phyloP scores from a whole-genome alignment of 2,888 invertebrate species.

The Metellina segmentata region DNA sequence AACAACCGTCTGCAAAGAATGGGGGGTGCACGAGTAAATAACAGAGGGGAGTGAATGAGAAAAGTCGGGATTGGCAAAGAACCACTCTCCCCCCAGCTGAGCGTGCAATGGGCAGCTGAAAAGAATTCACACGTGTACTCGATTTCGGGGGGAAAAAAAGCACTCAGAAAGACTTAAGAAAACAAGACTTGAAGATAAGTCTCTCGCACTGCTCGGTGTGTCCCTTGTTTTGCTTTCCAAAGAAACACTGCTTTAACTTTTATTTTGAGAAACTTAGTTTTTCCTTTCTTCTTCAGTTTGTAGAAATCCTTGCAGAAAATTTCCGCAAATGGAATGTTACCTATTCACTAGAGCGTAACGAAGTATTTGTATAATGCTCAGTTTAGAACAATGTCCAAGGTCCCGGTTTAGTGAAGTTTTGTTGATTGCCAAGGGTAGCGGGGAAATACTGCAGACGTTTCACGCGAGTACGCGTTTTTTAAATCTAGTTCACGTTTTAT shows the following conservation, averaged over 20 bases:
- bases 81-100: constrained; percentile 14
- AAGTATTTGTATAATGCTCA: background rate
- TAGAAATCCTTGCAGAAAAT: background rate
- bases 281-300: background rate
- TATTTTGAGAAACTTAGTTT: background rate
- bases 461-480: too few species aligned
- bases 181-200: background rate
- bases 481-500: too few species aligned
- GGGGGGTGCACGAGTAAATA: background rate
- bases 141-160: background rate
- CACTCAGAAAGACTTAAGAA: background rate
- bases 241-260: background rate
- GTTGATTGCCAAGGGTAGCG: too few species aligned
- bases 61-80: background rate
- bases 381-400: too few species aligned
- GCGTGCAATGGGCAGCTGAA: constrained; percentile 15
- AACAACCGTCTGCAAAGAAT: background rate
- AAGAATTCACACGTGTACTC: background rate
- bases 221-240: background rate
- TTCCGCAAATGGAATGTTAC: background rate
- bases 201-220: background rate
- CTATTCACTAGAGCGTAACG: background rate
- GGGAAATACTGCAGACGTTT: too few species aligned
- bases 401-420: too few species aligned
- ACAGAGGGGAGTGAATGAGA: background rate